Percentiles rank a stretch among this genome's conserved stretches.
Conservation (phyloP, 2,113 vertebrate species). For the human region GRCh38 chr3:167896501-167897000, state of each 20-base stretch:
- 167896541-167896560: background rate
- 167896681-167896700: background rate
- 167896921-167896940: background rate
- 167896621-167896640: background rate
- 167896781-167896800: background rate
- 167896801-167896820: background rate
- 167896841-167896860: background rate
- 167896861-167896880: background rate
- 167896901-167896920: background rate
- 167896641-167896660: background rate
- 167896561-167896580: background rate
- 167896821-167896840: background rate
- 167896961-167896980: background rate
- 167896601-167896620: background rate
- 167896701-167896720: background rate
- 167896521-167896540: background rate
- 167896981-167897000: background rate
- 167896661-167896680: background rate
- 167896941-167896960: background rate
- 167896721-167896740: background rate
- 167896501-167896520: background rate
- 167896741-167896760: background rate
- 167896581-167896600: background rate
- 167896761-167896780: background rate
- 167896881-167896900: conserved; percentile 10